Evolutionary conservation across 2,888 invertebrate species (phyloP).

Genomic region (Leucophenga maculata): DNA sequence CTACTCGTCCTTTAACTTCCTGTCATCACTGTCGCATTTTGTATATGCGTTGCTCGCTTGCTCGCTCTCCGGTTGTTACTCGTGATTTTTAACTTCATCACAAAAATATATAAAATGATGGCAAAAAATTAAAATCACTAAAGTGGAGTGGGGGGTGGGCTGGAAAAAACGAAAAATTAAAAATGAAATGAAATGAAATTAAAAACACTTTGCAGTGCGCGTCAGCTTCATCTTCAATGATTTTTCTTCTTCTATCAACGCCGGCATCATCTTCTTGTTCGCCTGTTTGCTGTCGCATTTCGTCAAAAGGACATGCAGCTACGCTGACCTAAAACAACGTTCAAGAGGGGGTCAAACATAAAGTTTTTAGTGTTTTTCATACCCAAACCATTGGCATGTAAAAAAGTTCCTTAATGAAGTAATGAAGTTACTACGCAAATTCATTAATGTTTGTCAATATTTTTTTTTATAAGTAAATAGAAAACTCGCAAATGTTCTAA

Average conservation of each 20-base stretch:
- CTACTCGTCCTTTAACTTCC: constrained; percentile 30
- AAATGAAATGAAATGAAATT: constrained; percentile 52
- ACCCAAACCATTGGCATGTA: too few relatives aligned
- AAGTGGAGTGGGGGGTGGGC: too few relatives aligned
- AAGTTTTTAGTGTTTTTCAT: too few relatives aligned
- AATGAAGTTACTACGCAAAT: not conserved
- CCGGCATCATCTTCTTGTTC: constrained; percentile 27
- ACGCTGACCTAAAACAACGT: too few relatives aligned
- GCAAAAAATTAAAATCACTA: constrained; percentile 42
- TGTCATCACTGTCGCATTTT: constrained; percentile 21
- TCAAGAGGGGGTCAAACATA: too few relatives aligned
- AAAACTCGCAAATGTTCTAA: too few relatives aligned
- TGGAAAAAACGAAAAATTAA: constrained; percentile 35
- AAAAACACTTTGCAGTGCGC: constrained; percentile 56
- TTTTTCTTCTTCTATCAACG: too few relatives aligned
- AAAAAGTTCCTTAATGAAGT: constrained; percentile 6
- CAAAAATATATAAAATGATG: constrained; percentile 47
- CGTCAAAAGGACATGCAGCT: constrained; percentile 60
- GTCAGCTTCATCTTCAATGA: constrained; percentile 20
- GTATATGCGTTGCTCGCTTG: constrained; percentile 9
- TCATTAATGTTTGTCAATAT: too few relatives aligned
- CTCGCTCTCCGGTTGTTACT: constrained; percentile 27
- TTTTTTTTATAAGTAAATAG: too few relatives aligned
- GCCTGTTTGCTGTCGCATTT: constrained; percentile 50
- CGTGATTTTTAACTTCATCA: constrained; percentile 59